A percentile compares a stretch with the other conserved stretches of the same genome.
phyloP scores from a whole-genome alignment of 2,113 vertebrate species.

The Tragelaphus imberbis region DNA sequence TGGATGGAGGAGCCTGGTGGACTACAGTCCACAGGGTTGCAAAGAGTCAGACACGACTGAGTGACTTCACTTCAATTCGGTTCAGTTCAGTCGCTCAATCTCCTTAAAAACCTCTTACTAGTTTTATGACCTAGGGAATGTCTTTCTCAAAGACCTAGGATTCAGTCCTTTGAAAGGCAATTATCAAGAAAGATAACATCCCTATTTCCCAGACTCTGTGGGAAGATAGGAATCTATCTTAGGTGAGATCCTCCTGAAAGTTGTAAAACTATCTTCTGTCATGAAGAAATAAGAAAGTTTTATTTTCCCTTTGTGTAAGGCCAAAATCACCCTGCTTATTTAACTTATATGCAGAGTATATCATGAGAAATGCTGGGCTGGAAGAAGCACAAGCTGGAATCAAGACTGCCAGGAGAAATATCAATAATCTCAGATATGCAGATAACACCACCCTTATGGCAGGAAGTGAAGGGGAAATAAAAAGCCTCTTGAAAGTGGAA shows the following conservation, averaged over 20 bases:
- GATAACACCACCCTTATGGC: too few relatives aligned
- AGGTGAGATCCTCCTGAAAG: not conserved
- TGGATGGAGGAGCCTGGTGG: too few relatives aligned
- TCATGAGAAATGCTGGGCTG: too few relatives aligned
- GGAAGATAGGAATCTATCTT: not conserved
- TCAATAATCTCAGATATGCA: too few relatives aligned
- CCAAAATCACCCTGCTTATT: not conserved
- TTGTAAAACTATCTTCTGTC: not conserved
- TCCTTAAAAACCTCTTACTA: conserved; percentile 39
- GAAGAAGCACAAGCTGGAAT: too few relatives aligned
- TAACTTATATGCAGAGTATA: too few relatives aligned
- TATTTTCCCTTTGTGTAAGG: not conserved
- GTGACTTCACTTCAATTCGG: too few relatives aligned
- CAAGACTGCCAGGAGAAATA: too few relatives aligned
- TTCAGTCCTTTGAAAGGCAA: conserved; percentile 17
- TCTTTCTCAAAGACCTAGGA: conserved; percentile 11
- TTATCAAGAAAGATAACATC: not conserved
- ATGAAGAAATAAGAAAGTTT: not conserved
- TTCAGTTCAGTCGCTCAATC: not conserved
- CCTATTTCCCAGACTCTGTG: not conserved
- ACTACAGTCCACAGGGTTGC: too few relatives aligned
- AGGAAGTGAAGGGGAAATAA: too few relatives aligned
- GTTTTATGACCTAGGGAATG: conserved; percentile 23
- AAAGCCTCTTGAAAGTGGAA: too few relatives aligned
- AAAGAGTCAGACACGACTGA: too few relatives aligned